Base-by-base conservation (phyloP, 2,113 vertebrate genomes). In the Empidonax traillii region DNA sequence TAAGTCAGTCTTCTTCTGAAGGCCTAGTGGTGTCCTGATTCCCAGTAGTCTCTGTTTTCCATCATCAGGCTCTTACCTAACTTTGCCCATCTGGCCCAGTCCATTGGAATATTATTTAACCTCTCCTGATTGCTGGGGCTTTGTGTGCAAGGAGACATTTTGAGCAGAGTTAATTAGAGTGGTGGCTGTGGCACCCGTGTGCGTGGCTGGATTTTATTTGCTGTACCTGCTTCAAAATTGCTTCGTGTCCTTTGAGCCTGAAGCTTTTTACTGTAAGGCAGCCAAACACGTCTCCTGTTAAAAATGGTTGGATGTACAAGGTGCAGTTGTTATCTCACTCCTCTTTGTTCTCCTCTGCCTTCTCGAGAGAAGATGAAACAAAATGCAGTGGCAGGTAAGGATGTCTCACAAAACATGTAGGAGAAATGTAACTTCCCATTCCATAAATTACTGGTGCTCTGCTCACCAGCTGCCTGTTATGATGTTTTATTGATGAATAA, bases 401-500 rank as follows among this genome's bases (percentile, higher is more conserved):
- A 69, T 81, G 86, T 95, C 90, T 96, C 91, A 80, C 90, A 89
- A 95, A 97, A 87, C 76, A 79, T 4, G 25, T 58, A 49, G 65
- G 84, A 94, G 91, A 92, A 95, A 88, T 93, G 85, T 87, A 91
- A 74, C 87, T 96, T 94, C 90, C 83, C 10, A 14, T 95, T 95
- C 95, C 79, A 89, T 97, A 97, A 97, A 97, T 96, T 94, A 90
- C 91, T 82, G 71, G 46, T 81, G 62, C 88, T 89, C 87, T 93
- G 86, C 83, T 96, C 92, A 91, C 78, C 73, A 95, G 77, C 94
- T 94, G 95, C 85, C 90, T 93, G 61, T 94, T 94, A 78, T 72
- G 90, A 95, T 97, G 91, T 97, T 97, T 97, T 96, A 96, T 95
- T 96, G 96, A 97, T 96, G 87, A 97, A 94, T 95, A 96, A 95